These are phyloP conservation scores for Papilio elwesi DNA, from an alignment of 2,888 invertebrate species.

Conservation along the genomic window DNA sequence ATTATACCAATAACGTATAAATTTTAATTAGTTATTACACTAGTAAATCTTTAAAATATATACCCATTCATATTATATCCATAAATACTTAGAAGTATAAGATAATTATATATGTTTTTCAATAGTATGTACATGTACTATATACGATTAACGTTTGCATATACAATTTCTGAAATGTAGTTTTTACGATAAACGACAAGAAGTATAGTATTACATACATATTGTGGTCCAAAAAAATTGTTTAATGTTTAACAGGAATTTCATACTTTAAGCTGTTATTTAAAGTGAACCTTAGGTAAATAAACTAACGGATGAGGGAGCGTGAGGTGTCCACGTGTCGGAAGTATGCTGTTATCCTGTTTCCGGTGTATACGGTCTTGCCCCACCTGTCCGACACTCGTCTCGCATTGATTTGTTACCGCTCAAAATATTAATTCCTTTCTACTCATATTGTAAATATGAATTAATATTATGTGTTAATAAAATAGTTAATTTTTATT, in stretches of 20 bases:
- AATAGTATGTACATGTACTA: too few species aligned
- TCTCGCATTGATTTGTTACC: not conserved
- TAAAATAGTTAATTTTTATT: too few species aligned
- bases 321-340: constrained; percentile 62
- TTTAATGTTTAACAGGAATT: not conserved
- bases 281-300: constrained; percentile 24
- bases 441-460: not conserved
- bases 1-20: too few species aligned
- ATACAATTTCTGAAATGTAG: too few species aligned
- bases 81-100: too few species aligned
- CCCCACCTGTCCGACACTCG: constrained; percentile 60
- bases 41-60: too few species aligned
- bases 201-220: too few species aligned
- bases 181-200: too few species aligned
- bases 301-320: constrained; percentile 35
- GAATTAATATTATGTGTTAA: not conserved
- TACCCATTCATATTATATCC: too few species aligned
- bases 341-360: constrained; percentile 68
- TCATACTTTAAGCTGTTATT: not conserved
- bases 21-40: too few species aligned
- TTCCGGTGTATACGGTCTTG: constrained; percentile 57
- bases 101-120: too few species aligned
- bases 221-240: not conserved
- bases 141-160: too few species aligned
- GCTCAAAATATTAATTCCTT: not conserved